Base-by-base conservation (phyloP, 2,888 invertebrate species). In the Crematogaster levior region DNA sequence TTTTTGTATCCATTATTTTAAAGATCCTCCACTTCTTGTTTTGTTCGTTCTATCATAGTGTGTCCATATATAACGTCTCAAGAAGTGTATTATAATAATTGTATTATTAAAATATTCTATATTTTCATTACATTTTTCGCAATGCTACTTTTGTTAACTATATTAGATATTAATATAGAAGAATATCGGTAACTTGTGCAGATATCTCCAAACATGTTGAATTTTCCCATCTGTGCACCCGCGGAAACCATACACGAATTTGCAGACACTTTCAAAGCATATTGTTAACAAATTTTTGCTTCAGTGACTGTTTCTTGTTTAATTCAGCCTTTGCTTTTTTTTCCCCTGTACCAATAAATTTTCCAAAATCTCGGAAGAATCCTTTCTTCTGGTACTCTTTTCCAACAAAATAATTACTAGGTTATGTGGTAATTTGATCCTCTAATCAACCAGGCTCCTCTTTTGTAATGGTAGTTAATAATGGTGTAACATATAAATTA, bases 231-330 rank as follows among this genome's bases (percentile, higher is more conserved):
- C 95, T 99, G 98, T 51, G 99, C 99, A n/a, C 99, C 99, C 9
- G 99, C 99, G 93, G n/a, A 99, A 99, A 56, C 99, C 99, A 95
- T 99, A 99, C 0, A 99, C 99, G 21, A 99, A 95, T 99, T 99
- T 0, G 99, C 99, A 90, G 98, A 98, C 75, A 99, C 98, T 95
- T 99, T 99, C 89, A 99, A 95, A 65, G 99, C 99, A 89, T 99
- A 95, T 94, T 99, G 99, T 90, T 99, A 96, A 99, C 99, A 85
- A 99, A 95, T 92, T 98, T 98, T 89, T 97, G 96, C 93, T 97
- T 97, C 89, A 99, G 97, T 0, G 99, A 98, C 99, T 40, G 97
- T 99, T 94, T 99, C 99, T 72, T 98, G 97, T 99, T 99, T 86
- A 99, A 95, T 92, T 99, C 98, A 84, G 97, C 96, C 94, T 99